Evolutionary conservation across 2,113 vertebrate genomes (phyloP).

Genomic region (Strix aluco): DNA sequence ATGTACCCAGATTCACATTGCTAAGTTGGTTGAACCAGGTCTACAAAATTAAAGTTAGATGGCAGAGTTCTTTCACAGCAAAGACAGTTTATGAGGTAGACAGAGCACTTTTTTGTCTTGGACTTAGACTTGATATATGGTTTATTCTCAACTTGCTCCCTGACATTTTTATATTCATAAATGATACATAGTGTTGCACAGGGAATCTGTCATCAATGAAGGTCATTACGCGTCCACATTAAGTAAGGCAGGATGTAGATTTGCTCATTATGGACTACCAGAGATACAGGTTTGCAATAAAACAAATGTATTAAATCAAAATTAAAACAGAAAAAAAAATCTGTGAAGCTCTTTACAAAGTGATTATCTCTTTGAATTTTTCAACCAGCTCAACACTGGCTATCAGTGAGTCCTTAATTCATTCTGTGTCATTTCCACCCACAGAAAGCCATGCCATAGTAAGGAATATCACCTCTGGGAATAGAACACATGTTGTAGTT

Average conservation of each 20-base stretch:
- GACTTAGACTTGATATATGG: not conserved
- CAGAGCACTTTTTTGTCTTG: not conserved
- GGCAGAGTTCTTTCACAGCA: not conserved
- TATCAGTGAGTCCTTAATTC: not conserved
- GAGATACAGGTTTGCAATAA: not conserved
- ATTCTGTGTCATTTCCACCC: not conserved
- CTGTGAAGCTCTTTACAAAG: not conserved
- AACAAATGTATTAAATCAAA: not conserved
- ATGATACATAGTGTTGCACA: not conserved
- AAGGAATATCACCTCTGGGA: not conserved
- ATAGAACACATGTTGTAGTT: fast-evolving
- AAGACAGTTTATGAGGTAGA: not conserved
- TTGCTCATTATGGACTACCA: not conserved
- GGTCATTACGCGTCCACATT: not conserved
- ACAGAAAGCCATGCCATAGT: not conserved
- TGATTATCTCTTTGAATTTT: not conserved
- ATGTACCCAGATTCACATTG: not conserved
- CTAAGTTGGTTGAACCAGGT: not conserved
- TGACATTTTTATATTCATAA: not conserved
- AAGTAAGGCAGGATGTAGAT: not conserved
- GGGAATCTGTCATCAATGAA: not conserved
- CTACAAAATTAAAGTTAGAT: not conserved
- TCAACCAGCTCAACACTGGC: not conserved
- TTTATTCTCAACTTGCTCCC: not conserved
- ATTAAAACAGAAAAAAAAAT: not conserved